Conservation (phyloP, 2,113 vertebrate genomes). For the Emberiza fucata region DNA sequence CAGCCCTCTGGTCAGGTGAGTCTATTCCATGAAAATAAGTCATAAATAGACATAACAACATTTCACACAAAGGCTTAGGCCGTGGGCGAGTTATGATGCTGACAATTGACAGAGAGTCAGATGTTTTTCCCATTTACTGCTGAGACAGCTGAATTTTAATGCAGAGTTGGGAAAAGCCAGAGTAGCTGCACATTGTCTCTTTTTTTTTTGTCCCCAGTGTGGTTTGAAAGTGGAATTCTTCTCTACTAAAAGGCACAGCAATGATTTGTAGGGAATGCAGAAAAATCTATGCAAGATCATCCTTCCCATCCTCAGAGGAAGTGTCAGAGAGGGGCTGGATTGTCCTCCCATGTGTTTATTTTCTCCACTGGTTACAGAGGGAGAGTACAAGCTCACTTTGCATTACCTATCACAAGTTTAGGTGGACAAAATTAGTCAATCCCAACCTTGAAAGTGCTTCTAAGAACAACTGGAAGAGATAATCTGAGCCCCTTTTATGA, state of each 20-base stretch:
- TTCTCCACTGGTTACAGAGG: neutral
- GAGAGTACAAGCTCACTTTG: neutral
- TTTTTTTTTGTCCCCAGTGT: neutral
- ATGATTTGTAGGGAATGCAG: neutral
- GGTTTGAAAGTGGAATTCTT: neutral
- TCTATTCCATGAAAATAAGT: conserved; percentile 2
- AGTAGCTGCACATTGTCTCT: neutral
- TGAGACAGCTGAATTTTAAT: neutral
- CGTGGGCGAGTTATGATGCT: neutral
- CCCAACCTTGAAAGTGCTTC: neutral
- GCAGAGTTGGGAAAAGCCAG: neutral
- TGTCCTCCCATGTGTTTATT: neutral
- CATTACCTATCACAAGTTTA: neutral
- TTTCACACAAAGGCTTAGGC: neutral
- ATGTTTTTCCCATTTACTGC: neutral
- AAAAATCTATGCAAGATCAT: neutral
- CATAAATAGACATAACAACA: neutral
- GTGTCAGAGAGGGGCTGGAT: neutral
- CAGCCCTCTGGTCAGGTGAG: neutral
- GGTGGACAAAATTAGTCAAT: neutral
- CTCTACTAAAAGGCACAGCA: neutral
- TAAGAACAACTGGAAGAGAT: neutral
- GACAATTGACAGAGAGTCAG: neutral
- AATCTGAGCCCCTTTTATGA: neutral
- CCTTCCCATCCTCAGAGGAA: neutral